These are phyloP conservation scores for Eulemur macaco DNA, from an alignment of 2,113 vertebrate species.

Conservation along the genomic window DNA sequence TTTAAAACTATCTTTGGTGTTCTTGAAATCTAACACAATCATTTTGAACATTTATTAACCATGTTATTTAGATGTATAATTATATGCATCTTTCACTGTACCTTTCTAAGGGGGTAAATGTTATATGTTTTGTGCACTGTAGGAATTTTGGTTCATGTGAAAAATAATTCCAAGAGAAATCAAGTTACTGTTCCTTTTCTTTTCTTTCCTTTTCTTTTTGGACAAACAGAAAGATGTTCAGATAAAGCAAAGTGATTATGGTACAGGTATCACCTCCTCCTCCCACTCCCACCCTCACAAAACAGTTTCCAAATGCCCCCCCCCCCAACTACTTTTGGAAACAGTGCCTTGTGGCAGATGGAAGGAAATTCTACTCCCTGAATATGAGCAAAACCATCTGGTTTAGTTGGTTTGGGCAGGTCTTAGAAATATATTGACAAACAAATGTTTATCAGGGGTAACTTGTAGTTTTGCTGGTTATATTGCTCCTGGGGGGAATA, in stretches of 20 bases:
- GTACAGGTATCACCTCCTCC: not conserved
- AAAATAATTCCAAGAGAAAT: not conserved
- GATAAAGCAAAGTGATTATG: not conserved
- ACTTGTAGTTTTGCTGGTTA: constrained; percentile 54
- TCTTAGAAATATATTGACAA: not conserved
- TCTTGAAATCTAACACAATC: not conserved
- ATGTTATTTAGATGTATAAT: not conserved
- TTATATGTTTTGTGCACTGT: not conserved
- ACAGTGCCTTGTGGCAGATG: constrained; percentile 14
- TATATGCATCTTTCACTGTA: not conserved
- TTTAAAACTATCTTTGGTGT: not conserved
- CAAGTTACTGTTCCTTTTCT: not conserved
- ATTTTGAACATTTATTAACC: not conserved
- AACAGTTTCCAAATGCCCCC: not conserved
- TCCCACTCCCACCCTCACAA: not conserved
- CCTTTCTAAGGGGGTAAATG: not conserved
- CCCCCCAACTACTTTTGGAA: not conserved
- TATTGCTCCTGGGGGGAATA: constrained; percentile 84
- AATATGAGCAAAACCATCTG: constrained; percentile 85
- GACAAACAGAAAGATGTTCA: not conserved
- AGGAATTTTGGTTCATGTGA: not conserved
- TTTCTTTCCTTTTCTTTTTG: not conserved
- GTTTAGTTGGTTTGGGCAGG: constrained; percentile 28
- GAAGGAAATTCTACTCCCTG: constrained; percentile 80
- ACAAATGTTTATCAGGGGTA: not conserved